Evolutionary conservation across 2,888 invertebrate species (phyloP), one percentile per base, ranked within the genome.

Genomic region (Zygaena filipendulae): DNA sequence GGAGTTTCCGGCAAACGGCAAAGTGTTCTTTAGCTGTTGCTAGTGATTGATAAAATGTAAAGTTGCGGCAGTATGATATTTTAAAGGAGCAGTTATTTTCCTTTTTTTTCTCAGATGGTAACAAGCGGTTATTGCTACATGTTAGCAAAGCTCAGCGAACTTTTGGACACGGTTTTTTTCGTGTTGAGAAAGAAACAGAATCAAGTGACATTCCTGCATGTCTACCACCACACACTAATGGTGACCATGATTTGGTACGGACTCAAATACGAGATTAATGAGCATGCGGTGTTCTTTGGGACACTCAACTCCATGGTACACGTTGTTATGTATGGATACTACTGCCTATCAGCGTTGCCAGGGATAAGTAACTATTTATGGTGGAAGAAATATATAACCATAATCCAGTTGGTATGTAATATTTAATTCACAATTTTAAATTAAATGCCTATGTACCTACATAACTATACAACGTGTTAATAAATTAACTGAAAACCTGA

Each of bases 321-420:
- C 53, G 71, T 90, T 3, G 63, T 91, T 31, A 91, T 92, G 91
- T 91, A 92, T 52, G 59, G 79, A 0, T 91, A 92, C 50, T 91
- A 91, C 49, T 82, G 87, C 26, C 52, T 91, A 46, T 82, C 91
- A 0, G 87, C 88, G 0, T 71, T 88, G 38, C 91, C 91, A 0
- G 48, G 75, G 2, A 81, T 86, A 44, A 82, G 82, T 29, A 87
- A 87, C 43, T 90, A 86, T 50, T 63, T 91, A 8, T 91, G 90
- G 90, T 91, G 91, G 91, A 92, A 91, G 60, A 88, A 86, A 42
- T 88, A 91, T 56, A 85, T 92, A 56, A 91, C 91, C 6, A 80
- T 80, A 29, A 70, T 91, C 54, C 91, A 92, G 63, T 69, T 92
- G 81, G 90, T 88, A 59, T 80, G 66, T 58, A 19, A 24, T 9